These are phyloP conservation scores for Nematopogon swammerdamellus DNA, from an alignment of 2,888 invertebrate species.

Conservation along the genomic window DNA sequence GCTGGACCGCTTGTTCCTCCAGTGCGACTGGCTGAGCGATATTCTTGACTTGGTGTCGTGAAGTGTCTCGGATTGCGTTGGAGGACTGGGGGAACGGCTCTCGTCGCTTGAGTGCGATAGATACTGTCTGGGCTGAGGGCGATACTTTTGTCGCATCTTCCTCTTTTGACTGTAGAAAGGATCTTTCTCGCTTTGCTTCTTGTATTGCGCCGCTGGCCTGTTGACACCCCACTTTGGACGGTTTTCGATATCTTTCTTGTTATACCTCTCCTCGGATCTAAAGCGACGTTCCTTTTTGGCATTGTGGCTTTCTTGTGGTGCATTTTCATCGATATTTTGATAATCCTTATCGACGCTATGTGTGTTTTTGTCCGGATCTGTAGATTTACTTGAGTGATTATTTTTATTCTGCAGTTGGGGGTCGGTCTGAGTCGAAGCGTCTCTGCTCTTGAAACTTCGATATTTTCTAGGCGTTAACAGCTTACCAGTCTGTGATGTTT, in stretches of 20 bases:
- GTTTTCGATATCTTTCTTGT: constrained; percentile 55
- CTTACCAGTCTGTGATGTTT: constrained; percentile 29
- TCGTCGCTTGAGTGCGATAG: constrained; percentile 61
- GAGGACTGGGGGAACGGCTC: constrained; percentile 58
- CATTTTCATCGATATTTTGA: constrained; percentile 47
- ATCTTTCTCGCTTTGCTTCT: constrained; percentile 89
- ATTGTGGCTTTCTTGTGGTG: constrained; percentile 46
- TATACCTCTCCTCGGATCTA: constrained; percentile 50
- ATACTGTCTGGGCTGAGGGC: constrained; percentile 54
- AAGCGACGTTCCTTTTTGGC: constrained; percentile 53
- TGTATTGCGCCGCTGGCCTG: constrained; percentile 75
- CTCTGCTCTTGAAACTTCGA: constrained; percentile 48
- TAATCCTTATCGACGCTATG: constrained; percentile 47
- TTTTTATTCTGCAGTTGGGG: constrained; percentile 10
- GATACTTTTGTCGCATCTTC: constrained; percentile 63
- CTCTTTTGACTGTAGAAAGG: constrained; percentile 73
- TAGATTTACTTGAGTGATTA: constrained; percentile 24
- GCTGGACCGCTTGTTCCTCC: constrained; percentile 43
- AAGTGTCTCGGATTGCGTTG: constrained; percentile 32
- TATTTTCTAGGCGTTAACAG: constrained; percentile 45
- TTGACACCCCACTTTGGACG: constrained; percentile 76
- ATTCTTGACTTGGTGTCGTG: constrained; percentile 33
- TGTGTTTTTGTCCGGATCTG: constrained; percentile 31
- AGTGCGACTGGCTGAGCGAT: constrained; percentile 48
- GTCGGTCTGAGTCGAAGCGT: constrained; percentile 70